Evolutionary conservation across 2,797 vertebrate species (phyloP), one percentile per base, ranked within the genome.

Genomic region (Fundulus diaphanus): DNA sequence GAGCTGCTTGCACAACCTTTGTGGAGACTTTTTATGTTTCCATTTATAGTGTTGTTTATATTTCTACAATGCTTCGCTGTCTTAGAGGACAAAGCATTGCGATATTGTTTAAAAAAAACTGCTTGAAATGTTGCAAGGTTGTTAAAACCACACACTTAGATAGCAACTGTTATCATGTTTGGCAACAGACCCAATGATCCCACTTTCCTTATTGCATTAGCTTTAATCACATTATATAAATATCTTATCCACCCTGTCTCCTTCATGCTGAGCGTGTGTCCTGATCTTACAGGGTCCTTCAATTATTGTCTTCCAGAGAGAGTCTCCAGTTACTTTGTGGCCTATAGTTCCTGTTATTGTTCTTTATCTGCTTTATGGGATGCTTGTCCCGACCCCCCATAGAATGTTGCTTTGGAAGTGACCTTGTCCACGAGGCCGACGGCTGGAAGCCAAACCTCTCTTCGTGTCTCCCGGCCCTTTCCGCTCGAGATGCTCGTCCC

Each of bases 301-400:
- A 84, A 95, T 95, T 96, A 94, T 96, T 96, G 90, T 93, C 88
- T 82, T 89, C 88, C 92, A 93, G 93, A 94, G 95, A 96, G 95
- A 92, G 93, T 95, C 92, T 92, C 85, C 88, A 86, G 89, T 92
- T 81, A 90, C 90, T 93, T 90, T 87, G 82, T 91, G 83, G 91
- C 83, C 91, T 92, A 93, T 93, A 95, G 96, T 98, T 97, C 96
- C 97, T 96, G 91, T 92, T 87, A 97, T 98, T 97, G 97, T 97
- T 97, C 93, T 94, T 96, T 96, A 96, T 97, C 96, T 96, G 85
- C 95, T 94, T 94, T 94, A 94, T 94, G 92, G 93, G 94, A 92
- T 88, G 90, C 92, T 93, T 95, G 92, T 93, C 91, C 82, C 88
- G 88, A 94, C 92, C 93, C 89, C 86, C 88, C 85, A 78, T 85